phyloP scores from a whole-genome alignment of 1,140 invertebrate genomes.

The Drosophila ananassae region DNA sequence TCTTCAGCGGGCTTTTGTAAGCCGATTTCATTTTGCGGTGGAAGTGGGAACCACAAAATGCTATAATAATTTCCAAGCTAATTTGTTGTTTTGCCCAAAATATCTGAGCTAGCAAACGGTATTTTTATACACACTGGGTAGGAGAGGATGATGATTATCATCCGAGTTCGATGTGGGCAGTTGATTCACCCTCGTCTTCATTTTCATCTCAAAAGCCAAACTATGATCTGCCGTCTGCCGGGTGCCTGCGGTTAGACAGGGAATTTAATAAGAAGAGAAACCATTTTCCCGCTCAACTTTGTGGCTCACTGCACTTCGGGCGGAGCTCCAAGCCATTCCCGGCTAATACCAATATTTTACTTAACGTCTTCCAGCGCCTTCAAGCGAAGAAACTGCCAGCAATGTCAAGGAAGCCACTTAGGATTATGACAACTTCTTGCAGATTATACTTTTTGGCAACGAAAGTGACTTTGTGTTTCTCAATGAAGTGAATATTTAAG shows the following conservation, averaged over 20 bases:
- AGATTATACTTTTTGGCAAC: background rate
- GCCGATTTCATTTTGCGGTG: slow-evolving; percentile 61
- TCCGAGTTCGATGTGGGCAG: slow-evolving; percentile 10
- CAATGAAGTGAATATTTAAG: background rate
- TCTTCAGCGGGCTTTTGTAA: slow-evolving; percentile 54
- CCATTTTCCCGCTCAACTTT: background rate
- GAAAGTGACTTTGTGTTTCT: background rate
- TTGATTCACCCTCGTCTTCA: background rate
- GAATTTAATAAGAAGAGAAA: slow-evolving; percentile 18
- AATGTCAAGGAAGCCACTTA: background rate
- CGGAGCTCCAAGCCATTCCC: slow-evolving; percentile 4
- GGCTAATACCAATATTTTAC: slow-evolving; percentile 22
- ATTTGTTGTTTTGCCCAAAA: slow-evolving; percentile 35
- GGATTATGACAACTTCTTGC: slow-evolving; percentile 11
- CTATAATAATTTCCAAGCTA: slow-evolving; percentile 59
- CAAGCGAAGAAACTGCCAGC: background rate
- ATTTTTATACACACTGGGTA: slow-evolving; percentile 57
- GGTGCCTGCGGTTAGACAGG: slow-evolving; percentile 9
- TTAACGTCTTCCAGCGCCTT: slow-evolving; percentile 3
- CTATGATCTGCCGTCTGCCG: slow-evolving; percentile 5
- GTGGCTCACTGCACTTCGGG: slow-evolving; percentile 15
- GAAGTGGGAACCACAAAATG: slow-evolving; percentile 60
- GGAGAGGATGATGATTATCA: slow-evolving; percentile 17
- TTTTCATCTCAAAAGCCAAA: background rate
- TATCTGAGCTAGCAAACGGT: slow-evolving; percentile 20